These are phyloP conservation scores for Harpagoxenus sublaevis DNA, from an alignment of 2,888 invertebrate species.

Conservation along the genomic window DNA sequence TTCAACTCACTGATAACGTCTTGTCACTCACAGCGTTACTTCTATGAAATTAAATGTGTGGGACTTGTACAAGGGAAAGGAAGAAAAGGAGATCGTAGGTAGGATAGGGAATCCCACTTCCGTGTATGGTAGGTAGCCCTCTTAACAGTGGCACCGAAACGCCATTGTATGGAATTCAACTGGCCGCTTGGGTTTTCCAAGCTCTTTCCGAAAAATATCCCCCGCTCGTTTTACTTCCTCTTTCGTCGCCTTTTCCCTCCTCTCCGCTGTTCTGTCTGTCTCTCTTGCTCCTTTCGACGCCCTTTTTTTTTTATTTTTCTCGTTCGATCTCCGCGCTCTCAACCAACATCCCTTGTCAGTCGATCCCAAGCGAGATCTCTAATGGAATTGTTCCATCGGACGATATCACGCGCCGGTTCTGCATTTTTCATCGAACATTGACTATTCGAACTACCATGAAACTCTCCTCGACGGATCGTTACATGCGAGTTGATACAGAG, in stretches of 20 bases:
- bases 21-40: neutral
- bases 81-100: neutral
- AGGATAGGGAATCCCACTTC: constrained; percentile 42
- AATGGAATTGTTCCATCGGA: constrained; percentile 76
- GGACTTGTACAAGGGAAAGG: neutral
- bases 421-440: constrained; percentile 75
- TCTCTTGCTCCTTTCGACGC: neutral
- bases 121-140: constrained; percentile 29
- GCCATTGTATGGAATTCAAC: constrained; percentile 62
- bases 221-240: constrained; percentile 6
- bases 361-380: constrained; percentile 75
- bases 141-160: constrained; percentile 53
- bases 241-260: neutral
- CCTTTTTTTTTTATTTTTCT: constrained; percentile 58
- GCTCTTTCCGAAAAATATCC: constrained; percentile 58
- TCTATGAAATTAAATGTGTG: neutral
- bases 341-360: constrained; percentile 71
- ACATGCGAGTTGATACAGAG: constrained; percentile 46
- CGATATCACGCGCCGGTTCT: constrained; percentile 71
- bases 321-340: constrained; percentile 54
- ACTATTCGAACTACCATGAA: constrained; percentile 67
- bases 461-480: constrained; percentile 55
- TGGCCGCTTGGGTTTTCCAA: constrained; percentile 55
- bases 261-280: neutral
- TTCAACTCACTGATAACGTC: neutral